These are phyloP conservation scores for Drosophila kanekoi DNA, from an alignment of 2,888 invertebrate species.

Conservation along the genomic window DNA sequence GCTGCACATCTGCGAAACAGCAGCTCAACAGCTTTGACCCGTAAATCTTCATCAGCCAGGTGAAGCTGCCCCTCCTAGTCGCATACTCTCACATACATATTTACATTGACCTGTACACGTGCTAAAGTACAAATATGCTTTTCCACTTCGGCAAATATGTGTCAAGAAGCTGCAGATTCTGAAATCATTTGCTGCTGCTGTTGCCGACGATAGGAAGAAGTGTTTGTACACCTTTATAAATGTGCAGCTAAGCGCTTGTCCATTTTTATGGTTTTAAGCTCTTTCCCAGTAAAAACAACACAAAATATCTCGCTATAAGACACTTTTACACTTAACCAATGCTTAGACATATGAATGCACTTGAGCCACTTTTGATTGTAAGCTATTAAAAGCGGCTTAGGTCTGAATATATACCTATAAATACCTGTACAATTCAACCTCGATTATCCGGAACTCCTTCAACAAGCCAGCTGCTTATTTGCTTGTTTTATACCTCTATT, in stretches of 20 bases:
- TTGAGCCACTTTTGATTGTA: too few relatives aligned
- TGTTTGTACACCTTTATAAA: background rate
- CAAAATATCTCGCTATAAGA: too few relatives aligned
- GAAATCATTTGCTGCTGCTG: background rate
- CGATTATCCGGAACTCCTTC: too few relatives aligned
- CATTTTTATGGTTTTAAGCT: too few relatives aligned
- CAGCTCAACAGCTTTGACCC: background rate
- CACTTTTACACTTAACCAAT: too few relatives aligned
- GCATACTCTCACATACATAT: background rate
- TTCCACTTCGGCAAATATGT: background rate
- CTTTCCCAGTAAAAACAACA: too few relatives aligned
- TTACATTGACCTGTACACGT: background rate
- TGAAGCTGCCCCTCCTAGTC: background rate
- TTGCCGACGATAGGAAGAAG: background rate
- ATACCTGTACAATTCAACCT: too few relatives aligned
- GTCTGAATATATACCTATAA: too few relatives aligned
- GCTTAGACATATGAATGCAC: too few relatives aligned
- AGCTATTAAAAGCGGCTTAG: too few relatives aligned
- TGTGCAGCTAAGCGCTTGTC: background rate
- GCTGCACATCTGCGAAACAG: background rate
- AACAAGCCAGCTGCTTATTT: too few relatives aligned
- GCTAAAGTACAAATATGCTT: background rate
- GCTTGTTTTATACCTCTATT: too few relatives aligned
- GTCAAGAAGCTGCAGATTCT: conserved; percentile 2
- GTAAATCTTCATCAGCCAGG: background rate